Evolutionary conservation across 1,140 invertebrate genomes (phyloP).

Genomic region (Halyomorpha halys): DNA sequence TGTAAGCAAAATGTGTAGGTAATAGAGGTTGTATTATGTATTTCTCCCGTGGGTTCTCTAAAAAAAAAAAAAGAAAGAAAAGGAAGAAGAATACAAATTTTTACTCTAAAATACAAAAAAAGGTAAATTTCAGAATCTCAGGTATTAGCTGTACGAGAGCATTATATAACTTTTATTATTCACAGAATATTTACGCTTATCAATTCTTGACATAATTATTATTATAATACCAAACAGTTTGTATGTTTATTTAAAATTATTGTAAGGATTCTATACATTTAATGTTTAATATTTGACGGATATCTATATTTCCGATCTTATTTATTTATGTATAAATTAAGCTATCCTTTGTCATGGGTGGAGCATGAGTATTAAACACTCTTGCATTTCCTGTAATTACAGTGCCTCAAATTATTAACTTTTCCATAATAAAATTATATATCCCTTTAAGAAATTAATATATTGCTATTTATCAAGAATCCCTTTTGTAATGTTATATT

Average conservation of each 20-base stretch:
- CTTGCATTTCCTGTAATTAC: constrained; percentile 7
- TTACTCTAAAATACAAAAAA: too few species aligned
- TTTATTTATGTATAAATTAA: not conserved
- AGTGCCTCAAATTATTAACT: constrained; percentile 8
- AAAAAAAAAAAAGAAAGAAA: too few species aligned
- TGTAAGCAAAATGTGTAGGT: too few species aligned
- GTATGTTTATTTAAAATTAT: too few species aligned
- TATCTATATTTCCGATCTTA: not conserved
- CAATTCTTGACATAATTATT: not conserved
- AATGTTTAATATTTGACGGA: too few species aligned
- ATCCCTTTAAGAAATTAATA: not conserved
- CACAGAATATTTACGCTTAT: constrained; percentile 5
- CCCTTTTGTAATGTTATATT: too few species aligned
- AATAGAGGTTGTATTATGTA: too few species aligned
- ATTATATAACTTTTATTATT: constrained; percentile 1
- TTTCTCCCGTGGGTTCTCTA: too few species aligned
- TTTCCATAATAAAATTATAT: not conserved
- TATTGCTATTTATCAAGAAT: too few species aligned
- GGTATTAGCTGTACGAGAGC: constrained; percentile 2
- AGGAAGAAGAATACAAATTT: too few species aligned
- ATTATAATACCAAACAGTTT: not conserved
- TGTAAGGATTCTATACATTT: too few species aligned
- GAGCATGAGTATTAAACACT: constrained; percentile 12
- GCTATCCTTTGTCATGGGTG: not conserved
- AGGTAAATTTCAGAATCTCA: not conserved